A percentile compares a stretch with the other conserved stretches of the same genome.
Evolutionary conservation across 1,140 invertebrate genomes (phyloP).

Genomic region (Vollenhovia emeryi): DNA sequence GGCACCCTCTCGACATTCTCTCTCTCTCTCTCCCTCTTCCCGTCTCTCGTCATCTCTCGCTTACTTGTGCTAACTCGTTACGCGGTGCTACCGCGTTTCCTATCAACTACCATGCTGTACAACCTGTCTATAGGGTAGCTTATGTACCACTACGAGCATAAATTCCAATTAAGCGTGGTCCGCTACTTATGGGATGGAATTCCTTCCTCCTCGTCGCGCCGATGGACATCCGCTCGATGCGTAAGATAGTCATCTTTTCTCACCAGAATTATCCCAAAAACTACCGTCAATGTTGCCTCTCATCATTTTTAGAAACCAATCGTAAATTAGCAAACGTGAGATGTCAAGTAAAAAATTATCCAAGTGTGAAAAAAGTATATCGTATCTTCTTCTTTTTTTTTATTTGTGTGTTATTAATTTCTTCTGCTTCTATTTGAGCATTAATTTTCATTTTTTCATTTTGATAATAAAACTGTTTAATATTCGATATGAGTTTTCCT

Average conservation of each 20-base stretch:
- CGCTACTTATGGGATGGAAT: conserved; percentile 14
- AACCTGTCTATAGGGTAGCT: conserved; percentile 45
- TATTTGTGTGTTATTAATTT: too few relatives aligned
- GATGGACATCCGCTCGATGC: conserved; percentile 13
- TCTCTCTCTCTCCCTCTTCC: background rate
- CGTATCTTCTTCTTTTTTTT: background rate
- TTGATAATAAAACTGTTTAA: background rate
- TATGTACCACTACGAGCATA: conserved; percentile 52
- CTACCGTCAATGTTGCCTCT: background rate
- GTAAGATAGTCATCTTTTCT: background rate
- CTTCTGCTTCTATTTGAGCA: background rate
- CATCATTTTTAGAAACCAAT: background rate
- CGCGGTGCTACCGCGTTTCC: conserved; percentile 71
- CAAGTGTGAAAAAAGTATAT: background rate
- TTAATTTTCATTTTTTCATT: background rate
- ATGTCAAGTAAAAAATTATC: background rate
- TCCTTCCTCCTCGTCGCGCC: conserved; percentile 18
- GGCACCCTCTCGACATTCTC: conserved; percentile 52
- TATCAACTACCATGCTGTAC: conserved; percentile 49
- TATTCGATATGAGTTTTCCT: background rate
- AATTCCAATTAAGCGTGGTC: conserved; percentile 62
- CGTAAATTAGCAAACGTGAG: background rate
- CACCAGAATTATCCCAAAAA: background rate
- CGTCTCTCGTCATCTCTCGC: conserved; percentile 53
- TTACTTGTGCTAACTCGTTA: conserved; percentile 76